Percentiles rank a stretch among this genome's conserved stretches.
Evolutionary conservation across 2,113 vertebrate genomes (phyloP).

Genomic region (Riparia riparia): DNA sequence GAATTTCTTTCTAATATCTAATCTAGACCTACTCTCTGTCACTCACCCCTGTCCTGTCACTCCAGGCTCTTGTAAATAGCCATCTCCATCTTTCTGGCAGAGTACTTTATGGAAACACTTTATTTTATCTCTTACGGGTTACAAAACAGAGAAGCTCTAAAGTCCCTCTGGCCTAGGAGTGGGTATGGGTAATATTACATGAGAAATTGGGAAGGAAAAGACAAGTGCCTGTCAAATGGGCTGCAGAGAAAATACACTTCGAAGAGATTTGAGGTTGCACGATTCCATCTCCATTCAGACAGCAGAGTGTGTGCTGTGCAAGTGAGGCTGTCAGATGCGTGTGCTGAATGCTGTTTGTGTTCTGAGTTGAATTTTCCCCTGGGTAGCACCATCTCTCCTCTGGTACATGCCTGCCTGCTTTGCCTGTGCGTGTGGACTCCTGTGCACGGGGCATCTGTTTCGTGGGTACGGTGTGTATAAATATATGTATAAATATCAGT

Average conservation of each 20-base stretch:
- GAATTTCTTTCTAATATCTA: neutral
- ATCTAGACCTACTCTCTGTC: neutral
- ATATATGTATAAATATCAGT: conserved; percentile 42
- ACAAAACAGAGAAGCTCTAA: neutral
- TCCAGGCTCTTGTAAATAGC: too few species aligned
- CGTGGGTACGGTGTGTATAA: conserved; percentile 50
- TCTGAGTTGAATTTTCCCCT: neutral
- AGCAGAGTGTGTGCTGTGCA: neutral
- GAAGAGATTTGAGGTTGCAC: neutral
- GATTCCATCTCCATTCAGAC: neutral
- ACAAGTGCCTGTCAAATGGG: neutral
- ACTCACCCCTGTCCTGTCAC: neutral
- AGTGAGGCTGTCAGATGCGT: neutral
- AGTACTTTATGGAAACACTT: neutral
- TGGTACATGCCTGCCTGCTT: neutral
- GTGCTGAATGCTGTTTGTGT: conserved; percentile 3
- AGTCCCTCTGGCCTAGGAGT: neutral
- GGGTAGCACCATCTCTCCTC: neutral
- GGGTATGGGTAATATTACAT: accelerated
- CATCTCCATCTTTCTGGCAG: neutral
- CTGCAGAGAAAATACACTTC: neutral
- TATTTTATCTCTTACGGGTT: neutral
- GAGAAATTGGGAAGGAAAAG: neutral
- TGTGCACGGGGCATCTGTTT: conserved; percentile 42
- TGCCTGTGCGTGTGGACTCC: conserved; percentile 20